A percentile compares a stretch with the other conserved stretches of the same genome.
Conservation (phyloP, 2,888 invertebrate genomes). For the Onchidella celtica region DNA sequence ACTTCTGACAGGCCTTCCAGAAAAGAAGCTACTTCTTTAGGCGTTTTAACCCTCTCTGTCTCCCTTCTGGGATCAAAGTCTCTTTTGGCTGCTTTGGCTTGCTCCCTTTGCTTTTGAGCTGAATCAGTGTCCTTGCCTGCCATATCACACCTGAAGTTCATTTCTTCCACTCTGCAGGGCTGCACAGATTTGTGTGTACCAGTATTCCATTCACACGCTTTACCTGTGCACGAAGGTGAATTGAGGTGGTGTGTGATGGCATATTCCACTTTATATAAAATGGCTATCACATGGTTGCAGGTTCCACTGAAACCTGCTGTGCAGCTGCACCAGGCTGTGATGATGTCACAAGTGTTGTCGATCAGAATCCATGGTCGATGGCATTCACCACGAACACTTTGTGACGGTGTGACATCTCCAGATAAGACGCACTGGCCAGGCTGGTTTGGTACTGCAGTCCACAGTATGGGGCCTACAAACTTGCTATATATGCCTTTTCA, state of each 20-base stretch:
- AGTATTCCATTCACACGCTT: background rate
- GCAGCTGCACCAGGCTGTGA: constrained; percentile 42
- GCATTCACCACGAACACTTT: constrained; percentile 32
- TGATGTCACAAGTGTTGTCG: constrained; percentile 6
- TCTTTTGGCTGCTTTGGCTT: background rate
- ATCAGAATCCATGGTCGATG: constrained; percentile 31
- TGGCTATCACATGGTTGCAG: background rate
- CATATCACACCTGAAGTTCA: background rate
- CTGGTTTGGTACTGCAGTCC: background rate
- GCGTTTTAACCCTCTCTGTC: background rate
- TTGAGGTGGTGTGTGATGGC: background rate
- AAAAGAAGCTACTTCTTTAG: background rate
- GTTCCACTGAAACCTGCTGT: background rate
- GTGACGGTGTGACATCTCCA: constrained; percentile 34
- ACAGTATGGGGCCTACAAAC: constrained; percentile 32
- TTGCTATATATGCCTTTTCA: constrained; percentile 35
- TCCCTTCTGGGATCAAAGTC: background rate
- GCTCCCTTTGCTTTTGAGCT: background rate
- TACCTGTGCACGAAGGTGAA: background rate
- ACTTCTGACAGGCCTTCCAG: background rate
- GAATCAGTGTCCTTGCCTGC: background rate
- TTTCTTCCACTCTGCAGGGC: background rate
- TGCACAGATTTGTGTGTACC: background rate
- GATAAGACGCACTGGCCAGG: background rate
- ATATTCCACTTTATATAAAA: background rate